These are phyloP conservation scores for Acrocephalus kingi DNA, from an alignment of 2,113 vertebrate species.

Conservation along the genomic window DNA sequence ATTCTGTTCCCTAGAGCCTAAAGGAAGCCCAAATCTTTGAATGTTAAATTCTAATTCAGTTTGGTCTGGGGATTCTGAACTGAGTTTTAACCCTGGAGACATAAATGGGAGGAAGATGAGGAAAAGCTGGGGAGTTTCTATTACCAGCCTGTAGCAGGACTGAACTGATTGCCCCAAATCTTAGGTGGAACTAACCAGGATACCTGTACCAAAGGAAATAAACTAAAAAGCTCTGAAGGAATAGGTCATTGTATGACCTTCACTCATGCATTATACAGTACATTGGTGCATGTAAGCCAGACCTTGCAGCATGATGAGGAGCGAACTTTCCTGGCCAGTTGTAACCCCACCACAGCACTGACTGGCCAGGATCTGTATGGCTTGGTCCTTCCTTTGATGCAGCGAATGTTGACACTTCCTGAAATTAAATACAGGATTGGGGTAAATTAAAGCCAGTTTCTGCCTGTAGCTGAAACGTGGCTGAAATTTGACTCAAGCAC, in stretches of 20 bases:
- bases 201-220: slow-evolving; percentile 7
- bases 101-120: slow-evolving; percentile 6
- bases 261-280: background rate
- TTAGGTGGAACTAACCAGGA: background rate
- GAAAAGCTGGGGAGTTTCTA: background rate
- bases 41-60: slow-evolving; percentile 62
- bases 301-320: background rate
- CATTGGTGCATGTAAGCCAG: background rate
- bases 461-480: background rate
- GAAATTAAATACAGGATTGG: background rate
- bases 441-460: background rate
- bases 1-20: slow-evolving; percentile 58
- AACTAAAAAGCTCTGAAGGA: background rate
- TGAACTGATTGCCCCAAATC: background rate
- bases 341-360: background rate
- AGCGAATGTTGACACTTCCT: background rate
- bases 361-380: background rate
- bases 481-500: slow-evolving; percentile 7
- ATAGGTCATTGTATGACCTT: background rate
- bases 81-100: slow-evolving; percentile 31
- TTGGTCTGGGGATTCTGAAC: slow-evolving; percentile 52
- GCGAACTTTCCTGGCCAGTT: background rate
- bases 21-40: slow-evolving; percentile 49
- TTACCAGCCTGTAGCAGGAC: background rate
- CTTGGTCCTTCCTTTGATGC: background rate